phyloP scores from a whole-genome alignment of 2,797 vertebrate species.

The Melanotaenia nigrans region DNA sequence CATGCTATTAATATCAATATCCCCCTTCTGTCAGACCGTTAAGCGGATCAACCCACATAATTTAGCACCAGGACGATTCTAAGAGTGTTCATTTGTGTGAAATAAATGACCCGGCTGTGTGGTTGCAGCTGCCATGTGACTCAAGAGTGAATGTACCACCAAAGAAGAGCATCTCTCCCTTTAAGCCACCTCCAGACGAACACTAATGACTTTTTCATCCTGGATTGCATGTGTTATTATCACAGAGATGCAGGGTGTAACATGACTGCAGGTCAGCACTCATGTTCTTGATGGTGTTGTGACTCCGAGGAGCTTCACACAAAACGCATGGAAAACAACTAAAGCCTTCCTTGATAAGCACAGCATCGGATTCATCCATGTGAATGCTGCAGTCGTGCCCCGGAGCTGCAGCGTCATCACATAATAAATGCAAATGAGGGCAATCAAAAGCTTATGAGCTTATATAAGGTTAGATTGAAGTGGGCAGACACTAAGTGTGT shows the following conservation, averaged over 20 bases:
- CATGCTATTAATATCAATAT: constrained; percentile 66
- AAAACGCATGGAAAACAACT: constrained; percentile 31
- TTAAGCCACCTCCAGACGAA: constrained; percentile 3
- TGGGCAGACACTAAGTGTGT: constrained; percentile 35
- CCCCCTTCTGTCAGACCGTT: constrained; percentile 46
- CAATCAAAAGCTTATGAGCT: constrained; percentile 60
- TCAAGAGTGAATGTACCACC: constrained; percentile 33
- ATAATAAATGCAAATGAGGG: constrained; percentile 64
- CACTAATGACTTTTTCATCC: constrained; percentile 27
- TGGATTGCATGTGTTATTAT: constrained; percentile 15
- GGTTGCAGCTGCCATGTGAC: constrained; percentile 52
- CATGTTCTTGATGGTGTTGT: background rate
- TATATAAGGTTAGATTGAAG: constrained; percentile 46
- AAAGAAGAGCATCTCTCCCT: constrained; percentile 25
- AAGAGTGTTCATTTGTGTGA: constrained; percentile 48
- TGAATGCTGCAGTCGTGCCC: constrained; percentile 22
- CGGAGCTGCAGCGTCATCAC: constrained; percentile 26
- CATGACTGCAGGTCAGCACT: constrained; percentile 18
- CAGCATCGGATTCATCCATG: constrained; percentile 20
- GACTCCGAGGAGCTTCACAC: constrained; percentile 8
- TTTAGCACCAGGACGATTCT: constrained; percentile 50
- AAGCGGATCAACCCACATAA: constrained; percentile 64
- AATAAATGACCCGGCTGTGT: constrained; percentile 48
- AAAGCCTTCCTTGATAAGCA: constrained; percentile 31
- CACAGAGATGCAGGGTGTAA: constrained; percentile 15